These are phyloP conservation scores for Cydia splendana DNA, from an alignment of 1,140 invertebrate genomes.

Conservation along the genomic window DNA sequence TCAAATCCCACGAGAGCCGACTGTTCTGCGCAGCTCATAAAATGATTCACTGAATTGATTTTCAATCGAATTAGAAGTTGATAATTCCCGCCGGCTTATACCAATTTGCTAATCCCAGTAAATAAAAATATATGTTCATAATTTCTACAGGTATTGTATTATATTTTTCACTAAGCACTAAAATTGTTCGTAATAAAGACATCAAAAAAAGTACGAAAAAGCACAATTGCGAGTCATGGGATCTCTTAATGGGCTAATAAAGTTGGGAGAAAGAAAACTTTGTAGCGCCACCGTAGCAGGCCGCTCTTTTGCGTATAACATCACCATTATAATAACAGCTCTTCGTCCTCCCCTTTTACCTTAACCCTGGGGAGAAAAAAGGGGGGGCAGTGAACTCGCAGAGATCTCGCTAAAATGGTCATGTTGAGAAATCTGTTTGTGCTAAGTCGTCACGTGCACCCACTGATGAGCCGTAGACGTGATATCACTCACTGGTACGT, in stretches of 20 bases:
- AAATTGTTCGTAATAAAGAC: constrained; percentile 55
- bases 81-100: neutral
- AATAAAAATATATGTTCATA: constrained; percentile 11
- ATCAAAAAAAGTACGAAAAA: constrained; percentile 65
- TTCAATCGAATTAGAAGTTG: neutral
- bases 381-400: constrained; percentile 23
- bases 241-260: constrained; percentile 75
- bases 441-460: constrained; percentile 71
- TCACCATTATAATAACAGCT: constrained; percentile 55
- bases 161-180: constrained; percentile 3
- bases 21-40: neutral
- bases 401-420: constrained; percentile 52
- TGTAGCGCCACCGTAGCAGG: constrained; percentile 50
- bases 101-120: neutral
- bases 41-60: neutral
- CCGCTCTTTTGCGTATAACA: constrained; percentile 73
- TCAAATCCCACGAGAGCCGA: neutral
- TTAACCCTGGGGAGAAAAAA: constrained; percentile 37
- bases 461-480: constrained; percentile 74
- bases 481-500: constrained; percentile 74
- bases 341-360: constrained; percentile 38
- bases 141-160: constrained; percentile 7
- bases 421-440: constrained; percentile 73
- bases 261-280: constrained; percentile 76
- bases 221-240: constrained; percentile 70